These are phyloP conservation scores for Hedychridium roseum DNA, from an alignment of 2,888 invertebrate genomes.

Conservation along the genomic window DNA sequence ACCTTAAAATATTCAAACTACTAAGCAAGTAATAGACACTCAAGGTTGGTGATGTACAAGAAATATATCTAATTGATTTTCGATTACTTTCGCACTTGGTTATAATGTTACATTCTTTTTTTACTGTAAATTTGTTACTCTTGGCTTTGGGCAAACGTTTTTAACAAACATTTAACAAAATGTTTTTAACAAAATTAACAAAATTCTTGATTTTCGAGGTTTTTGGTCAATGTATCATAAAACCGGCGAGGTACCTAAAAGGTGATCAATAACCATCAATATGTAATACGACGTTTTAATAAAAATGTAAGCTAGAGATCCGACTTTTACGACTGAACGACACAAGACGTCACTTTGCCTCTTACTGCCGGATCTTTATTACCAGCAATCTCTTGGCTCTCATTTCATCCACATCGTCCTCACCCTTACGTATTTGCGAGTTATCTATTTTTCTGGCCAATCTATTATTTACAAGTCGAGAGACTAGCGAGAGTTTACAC, in stretches of 20 bases:
- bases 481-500: constrained; percentile 47
- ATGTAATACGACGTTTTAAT: constrained; percentile 56
- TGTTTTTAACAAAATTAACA: too few species aligned
- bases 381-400: constrained; percentile 39
- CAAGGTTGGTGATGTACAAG: too few species aligned
- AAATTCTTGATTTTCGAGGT: constrained; percentile 1
- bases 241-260: constrained; percentile 34
- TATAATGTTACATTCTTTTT: too few species aligned
- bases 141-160: too few species aligned
- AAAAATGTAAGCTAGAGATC: constrained; percentile 52
- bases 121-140: too few species aligned
- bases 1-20: too few species aligned
- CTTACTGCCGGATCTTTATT: constrained; percentile 55
- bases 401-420: too few species aligned
- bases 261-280: constrained; percentile 59
- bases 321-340: constrained; percentile 58
- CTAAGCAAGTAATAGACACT: too few species aligned
- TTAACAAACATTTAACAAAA: too few species aligned
- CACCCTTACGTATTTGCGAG: too few species aligned
- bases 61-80: not conserved
- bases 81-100: too few species aligned
- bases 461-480: constrained; percentile 62
- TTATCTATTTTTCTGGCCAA: too few species aligned
- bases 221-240: constrained; percentile 31
- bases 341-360: constrained; percentile 61